A percentile compares a stretch with the other conserved stretches of the same genome.
phyloP scores from a whole-genome alignment of 1,140 invertebrate species.

The Drosophila malerkotliana region DNA sequence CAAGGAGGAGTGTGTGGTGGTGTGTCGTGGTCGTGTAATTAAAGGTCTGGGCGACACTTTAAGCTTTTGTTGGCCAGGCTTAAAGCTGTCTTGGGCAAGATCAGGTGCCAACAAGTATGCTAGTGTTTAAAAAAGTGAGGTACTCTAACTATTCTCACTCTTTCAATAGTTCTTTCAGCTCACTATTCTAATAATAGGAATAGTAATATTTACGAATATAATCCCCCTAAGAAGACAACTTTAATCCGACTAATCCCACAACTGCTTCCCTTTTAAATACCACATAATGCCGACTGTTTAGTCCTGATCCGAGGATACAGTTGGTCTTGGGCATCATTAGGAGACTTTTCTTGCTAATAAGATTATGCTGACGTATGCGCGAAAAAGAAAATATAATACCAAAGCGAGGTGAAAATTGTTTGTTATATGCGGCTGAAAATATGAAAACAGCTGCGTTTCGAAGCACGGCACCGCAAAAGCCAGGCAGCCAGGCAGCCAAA shows the following conservation, averaged over 20 bases:
- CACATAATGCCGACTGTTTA: slow-evolving; percentile 7
- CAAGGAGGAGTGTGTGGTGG: not conserved
- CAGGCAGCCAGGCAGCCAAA: slow-evolving; percentile 3
- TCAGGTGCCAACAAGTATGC: slow-evolving; percentile 6
- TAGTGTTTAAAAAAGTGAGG: not conserved
- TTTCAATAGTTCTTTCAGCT: not conserved
- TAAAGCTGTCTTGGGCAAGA: slow-evolving; percentile 22
- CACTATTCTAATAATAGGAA: not conserved
- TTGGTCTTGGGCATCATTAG: slow-evolving; percentile 36
- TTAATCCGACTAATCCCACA: slow-evolving; percentile 34
- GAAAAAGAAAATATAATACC: not conserved
- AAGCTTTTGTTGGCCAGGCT: slow-evolving; percentile 49
- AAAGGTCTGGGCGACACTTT: slow-evolving; percentile 50
- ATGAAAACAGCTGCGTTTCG: slow-evolving; percentile 15
- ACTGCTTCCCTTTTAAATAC: not conserved
- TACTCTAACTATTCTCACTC: not conserved
- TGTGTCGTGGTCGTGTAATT: slow-evolving; percentile 38
- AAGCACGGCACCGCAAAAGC: slow-evolving; percentile 27
- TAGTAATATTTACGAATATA: not conserved
- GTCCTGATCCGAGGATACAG: slow-evolving; percentile 10
- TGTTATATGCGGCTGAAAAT: slow-evolving; percentile 8
- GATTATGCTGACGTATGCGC: slow-evolving; percentile 38
- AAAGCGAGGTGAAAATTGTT: slow-evolving; percentile 24
- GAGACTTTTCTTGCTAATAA: slow-evolving; percentile 42
- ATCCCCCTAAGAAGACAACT: not conserved